Evolutionary conservation across 1,140 invertebrate genomes (phyloP).

Genomic region (Papilio polytes): DNA sequence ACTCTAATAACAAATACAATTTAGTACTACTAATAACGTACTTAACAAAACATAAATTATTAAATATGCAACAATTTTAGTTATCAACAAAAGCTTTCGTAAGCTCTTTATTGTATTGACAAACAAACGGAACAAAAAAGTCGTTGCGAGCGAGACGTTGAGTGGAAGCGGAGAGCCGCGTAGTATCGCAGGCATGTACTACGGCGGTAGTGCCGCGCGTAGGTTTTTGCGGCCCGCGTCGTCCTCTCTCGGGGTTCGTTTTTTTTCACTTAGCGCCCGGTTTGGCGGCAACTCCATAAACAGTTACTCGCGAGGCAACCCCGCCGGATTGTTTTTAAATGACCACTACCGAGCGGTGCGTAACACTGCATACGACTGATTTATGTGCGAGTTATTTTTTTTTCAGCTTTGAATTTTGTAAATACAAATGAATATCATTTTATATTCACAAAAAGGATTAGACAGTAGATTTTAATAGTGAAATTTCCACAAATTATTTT

Average conservation of each 20-base stretch:
- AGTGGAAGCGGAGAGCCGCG: not conserved
- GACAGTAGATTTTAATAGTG: not conserved
- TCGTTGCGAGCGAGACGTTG: not conserved
- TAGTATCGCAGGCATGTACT: constrained; percentile 63
- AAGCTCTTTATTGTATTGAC: constrained; percentile 22
- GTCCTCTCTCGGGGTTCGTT: constrained; percentile 52
- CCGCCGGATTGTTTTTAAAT: constrained; percentile 79
- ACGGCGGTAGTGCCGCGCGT: constrained; percentile 61
- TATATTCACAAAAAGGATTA: not conserved
- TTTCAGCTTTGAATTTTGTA: not conserved
- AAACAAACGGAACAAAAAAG: constrained; percentile 4
- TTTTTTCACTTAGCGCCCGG: constrained; percentile 71
- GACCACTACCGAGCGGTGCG: constrained; percentile 48
- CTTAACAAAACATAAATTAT: not conserved
- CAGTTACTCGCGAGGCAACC: constrained; percentile 78
- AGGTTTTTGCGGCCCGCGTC: constrained; percentile 74
- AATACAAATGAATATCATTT: not conserved
- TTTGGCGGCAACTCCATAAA: constrained; percentile 79
- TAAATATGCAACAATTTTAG: constrained; percentile 3
- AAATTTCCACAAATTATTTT: too few relatives aligned
- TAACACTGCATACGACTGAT: constrained; percentile 54
- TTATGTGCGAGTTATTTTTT: constrained; percentile 35
- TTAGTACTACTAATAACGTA: not conserved
- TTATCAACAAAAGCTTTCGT: not conserved
- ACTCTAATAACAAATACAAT: not conserved